These are phyloP conservation scores for Hipposideros armiger DNA, from an alignment of 2,113 vertebrate species.

Conservation along the genomic window DNA sequence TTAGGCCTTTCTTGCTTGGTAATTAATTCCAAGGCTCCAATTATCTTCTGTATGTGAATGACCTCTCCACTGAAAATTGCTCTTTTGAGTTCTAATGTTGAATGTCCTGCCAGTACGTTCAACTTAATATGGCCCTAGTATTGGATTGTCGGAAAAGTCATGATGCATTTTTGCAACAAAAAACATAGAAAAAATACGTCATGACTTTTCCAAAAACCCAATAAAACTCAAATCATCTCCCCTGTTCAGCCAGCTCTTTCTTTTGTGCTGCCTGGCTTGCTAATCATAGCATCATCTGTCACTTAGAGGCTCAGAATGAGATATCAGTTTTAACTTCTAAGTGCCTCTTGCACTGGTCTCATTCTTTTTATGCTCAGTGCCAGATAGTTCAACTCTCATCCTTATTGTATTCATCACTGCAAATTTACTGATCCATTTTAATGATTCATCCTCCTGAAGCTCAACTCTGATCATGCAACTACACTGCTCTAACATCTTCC, in stretches of 20 bases:
- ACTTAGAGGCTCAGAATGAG: not conserved
- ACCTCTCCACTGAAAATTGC: not conserved
- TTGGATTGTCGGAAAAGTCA: too few species aligned
- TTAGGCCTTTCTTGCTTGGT: not conserved
- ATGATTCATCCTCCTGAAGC: not conserved
- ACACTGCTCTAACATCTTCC: not conserved
- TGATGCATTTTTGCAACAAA: too few species aligned
- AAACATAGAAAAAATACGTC: too few species aligned
- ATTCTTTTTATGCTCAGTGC: not conserved
- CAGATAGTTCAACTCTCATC: not conserved
- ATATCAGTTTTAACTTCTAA: conserved; percentile 31
- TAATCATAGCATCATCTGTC: conserved; percentile 12
- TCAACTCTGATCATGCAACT: not conserved
- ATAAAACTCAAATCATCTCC: not conserved
- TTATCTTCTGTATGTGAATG: not conserved
- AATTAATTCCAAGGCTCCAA: not conserved
- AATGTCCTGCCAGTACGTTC: conserved; percentile 31
- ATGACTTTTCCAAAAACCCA: too few species aligned
- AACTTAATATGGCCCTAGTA: conserved; percentile 32
- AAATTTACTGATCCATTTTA: conserved; percentile 33
- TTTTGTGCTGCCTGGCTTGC: not conserved
- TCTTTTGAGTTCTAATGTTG: not conserved
- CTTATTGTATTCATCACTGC: not conserved
- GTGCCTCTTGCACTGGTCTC: not conserved
- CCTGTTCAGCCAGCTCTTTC: not conserved